phyloP scores from a whole-genome alignment of 2,113 vertebrate genomes.

The Eurypyga helias region DNA sequence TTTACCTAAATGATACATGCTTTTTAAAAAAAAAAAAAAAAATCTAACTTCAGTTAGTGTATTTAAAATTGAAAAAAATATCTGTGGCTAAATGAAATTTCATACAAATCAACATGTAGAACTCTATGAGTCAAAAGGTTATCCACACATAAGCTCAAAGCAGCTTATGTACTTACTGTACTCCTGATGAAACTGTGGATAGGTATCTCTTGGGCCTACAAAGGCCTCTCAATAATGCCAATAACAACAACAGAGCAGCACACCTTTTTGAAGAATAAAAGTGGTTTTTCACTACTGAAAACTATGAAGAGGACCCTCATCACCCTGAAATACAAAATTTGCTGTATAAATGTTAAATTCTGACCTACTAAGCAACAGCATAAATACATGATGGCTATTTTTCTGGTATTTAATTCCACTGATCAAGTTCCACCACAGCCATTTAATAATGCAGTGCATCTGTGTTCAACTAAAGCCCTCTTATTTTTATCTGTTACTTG shows the following conservation, averaged over 20 bases:
- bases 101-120: conserved; percentile 29
- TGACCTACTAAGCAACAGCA: background rate
- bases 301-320: rapidly evolving
- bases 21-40: background rate
- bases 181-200: background rate
- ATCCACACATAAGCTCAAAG: background rate
- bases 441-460: background rate
- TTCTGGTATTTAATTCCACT: background rate
- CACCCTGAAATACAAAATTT: rapidly evolving
- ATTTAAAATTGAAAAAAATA: background rate
- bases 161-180: background rate
- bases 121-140: conserved; percentile 19
- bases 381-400: rapidly evolving
- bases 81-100: conserved; percentile 14
- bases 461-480: background rate
- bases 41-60: background rate
- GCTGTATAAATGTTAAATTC: background rate
- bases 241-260: background rate
- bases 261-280: background rate
- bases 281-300: background rate
- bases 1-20: conserved; percentile 63
- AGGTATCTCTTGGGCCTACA: background rate
- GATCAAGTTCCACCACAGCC: background rate
- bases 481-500: background rate
- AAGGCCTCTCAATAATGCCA: background rate